phyloP scores from a whole-genome alignment of 2,113 vertebrate species.

The Colossoma macropomum region DNA sequence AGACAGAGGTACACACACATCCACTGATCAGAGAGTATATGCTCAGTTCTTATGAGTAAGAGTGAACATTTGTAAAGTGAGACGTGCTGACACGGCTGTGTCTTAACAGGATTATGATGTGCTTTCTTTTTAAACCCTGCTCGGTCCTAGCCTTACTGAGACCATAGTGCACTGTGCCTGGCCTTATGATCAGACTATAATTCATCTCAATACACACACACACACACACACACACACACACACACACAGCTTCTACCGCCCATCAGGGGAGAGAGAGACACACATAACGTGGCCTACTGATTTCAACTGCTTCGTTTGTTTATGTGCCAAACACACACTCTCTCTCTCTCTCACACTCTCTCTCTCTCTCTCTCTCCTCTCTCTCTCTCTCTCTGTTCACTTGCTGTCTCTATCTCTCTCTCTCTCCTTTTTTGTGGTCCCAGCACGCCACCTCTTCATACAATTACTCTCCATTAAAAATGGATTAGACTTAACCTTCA shows the following conservation, averaged over 20 bases:
- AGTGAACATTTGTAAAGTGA: constrained; percentile 8
- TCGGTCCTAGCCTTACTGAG: neutral
- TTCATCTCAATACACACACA: neutral
- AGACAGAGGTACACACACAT: neutral
- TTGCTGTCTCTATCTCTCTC: neutral
- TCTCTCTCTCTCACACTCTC: constrained; percentile 10
- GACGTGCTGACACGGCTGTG: neutral
- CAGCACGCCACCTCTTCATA: constrained; percentile 25
- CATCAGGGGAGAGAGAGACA: neutral
- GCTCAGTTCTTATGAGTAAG: neutral
- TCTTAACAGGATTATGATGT: constrained; percentile 25
- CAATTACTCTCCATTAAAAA: constrained; percentile 46
- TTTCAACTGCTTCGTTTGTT: neutral
- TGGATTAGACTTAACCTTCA: constrained; percentile 44
- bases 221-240: neutral
- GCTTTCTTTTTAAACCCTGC: neutral
- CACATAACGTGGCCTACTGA: constrained; percentile 11
- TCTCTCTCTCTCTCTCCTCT: neutral
- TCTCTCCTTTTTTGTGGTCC: neutral
- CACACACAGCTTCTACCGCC: neutral
- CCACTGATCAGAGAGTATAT: neutral
- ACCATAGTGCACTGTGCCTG: neutral
- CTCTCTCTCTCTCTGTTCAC: neutral
- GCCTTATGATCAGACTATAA: neutral
- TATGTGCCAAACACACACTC: neutral